A percentile compares a stretch with the other conserved stretches of the same genome.
Conservation (phyloP, 1,140 invertebrate species). For the Drosophila trapezifrons region DNA sequence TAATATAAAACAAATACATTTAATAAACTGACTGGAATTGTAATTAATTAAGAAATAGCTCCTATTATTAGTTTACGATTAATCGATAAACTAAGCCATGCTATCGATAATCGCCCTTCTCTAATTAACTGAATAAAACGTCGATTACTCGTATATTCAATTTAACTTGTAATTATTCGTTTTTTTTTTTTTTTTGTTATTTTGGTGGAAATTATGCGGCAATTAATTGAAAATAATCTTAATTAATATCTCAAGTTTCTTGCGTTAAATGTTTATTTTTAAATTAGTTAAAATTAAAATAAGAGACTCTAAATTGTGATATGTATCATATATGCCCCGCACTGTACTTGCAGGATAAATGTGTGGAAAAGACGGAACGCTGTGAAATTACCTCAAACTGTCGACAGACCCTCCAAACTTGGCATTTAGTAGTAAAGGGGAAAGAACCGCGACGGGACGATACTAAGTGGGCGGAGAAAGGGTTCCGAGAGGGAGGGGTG, state of each 20-base stretch:
- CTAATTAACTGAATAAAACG: not conserved
- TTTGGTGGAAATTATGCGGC: no score
- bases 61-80: not conserved
- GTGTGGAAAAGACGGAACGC: conserved; percentile 54
- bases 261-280: not conserved
- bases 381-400: conserved; percentile 77
- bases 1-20: not conserved
- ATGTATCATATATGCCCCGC: not conserved
- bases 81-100: not conserved
- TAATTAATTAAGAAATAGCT: not conserved
- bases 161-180: no score
- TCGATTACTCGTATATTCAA: not conserved
- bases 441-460: not conserved
- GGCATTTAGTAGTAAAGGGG: conserved; percentile 17
- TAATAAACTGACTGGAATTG: not conserved
- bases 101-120: not conserved
- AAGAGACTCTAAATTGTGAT: not conserved
- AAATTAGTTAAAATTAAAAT: not conserved
- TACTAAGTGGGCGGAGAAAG: conserved; percentile 10
- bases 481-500: not conserved
- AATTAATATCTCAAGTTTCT: not conserved
- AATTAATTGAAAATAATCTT: no score
- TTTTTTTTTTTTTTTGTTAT: no score
- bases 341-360: conserved; percentile 21
- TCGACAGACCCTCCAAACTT: conserved; percentile 57